Evolutionary conservation across 1,140 invertebrate species (phyloP), one percentile per base, ranked within the genome.

Genomic region (Drosophila albomicans): DNA sequence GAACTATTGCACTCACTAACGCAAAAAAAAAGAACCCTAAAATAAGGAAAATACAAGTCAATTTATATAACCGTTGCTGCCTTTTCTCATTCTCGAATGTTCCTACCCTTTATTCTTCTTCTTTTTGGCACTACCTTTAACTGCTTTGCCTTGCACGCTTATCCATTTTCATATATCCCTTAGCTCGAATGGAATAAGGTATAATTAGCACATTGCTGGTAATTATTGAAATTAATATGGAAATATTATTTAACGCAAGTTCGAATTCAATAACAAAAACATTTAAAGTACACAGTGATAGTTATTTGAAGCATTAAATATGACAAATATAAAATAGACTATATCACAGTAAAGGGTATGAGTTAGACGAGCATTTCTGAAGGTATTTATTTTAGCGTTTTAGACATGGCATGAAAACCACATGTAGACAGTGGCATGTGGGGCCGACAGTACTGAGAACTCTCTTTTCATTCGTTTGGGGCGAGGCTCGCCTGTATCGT

Each of bases 11-110:
- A 87, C 70, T 62, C 79, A 71, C 32, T 46, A 56, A 66, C 68
- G 63, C 59, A 75, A 63, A 70, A 52, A 25, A 57, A 25, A 57
- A 64, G 79, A 87, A 72, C 63, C 46, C 67, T 72, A 69, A 87
- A 87, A 82, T 87, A 84, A 87, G 38, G 30, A 82, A 87, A 87
- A 87, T 82, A 87, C 73, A 59, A 87, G 82, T 87, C 82, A 87
- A 87, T 87, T 87, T 87, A 79, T 87, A 77, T 87, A 68, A 63
- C 65, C 68, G n/a, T 43, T 43, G 54, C 74, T 38, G 45, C 30
- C 66, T 43, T 13, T 32, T 5, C 13, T 38, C 65, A 30, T 16
- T 13, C 54, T 43, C 28, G 35, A 59, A 11, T 2, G 20, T 1
- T 25, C 28, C 28, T 4, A 10, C 4, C 5, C 46, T 25, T 10